These are phyloP conservation scores for Crotalus horridus DNA, from an alignment of 2,113 vertebrate genomes.

Conservation along the genomic window DNA sequence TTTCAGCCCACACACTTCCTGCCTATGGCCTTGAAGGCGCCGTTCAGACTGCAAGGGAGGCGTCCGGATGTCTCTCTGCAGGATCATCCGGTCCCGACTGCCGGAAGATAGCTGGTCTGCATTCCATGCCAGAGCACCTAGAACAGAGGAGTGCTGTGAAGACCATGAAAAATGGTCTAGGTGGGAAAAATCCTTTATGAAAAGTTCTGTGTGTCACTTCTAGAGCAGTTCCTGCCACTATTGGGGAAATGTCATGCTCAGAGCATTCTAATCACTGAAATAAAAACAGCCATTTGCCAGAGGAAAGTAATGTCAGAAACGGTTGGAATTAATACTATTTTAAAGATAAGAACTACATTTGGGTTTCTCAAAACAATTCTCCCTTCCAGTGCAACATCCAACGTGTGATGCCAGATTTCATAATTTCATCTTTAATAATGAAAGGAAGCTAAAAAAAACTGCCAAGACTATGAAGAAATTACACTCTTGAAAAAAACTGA, in stretches of 20 bases:
- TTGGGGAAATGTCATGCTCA: not conserved
- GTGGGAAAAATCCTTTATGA: not conserved
- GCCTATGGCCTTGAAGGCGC: conserved; percentile 93
- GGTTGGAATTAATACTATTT: not conserved
- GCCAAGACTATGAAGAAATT: not conserved
- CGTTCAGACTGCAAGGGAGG: conserved; percentile 92
- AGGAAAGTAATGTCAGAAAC: not conserved
- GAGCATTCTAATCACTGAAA: not conserved
- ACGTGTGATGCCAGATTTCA: not conserved
- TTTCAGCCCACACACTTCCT: conserved; percentile 97
- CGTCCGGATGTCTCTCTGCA: conserved; percentile 91
- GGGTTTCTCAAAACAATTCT: not conserved
- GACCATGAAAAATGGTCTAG: not conserved
- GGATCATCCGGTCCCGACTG: conserved; percentile 92
- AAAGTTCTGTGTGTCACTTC: not conserved
- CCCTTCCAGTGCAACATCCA: not conserved
- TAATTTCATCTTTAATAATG: not conserved
- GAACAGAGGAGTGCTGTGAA: not conserved
- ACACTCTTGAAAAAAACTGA: not conserved
- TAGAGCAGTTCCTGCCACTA: not conserved
- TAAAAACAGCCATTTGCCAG: not conserved
- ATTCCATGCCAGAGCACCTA: conserved; percentile 96
- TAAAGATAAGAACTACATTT: not conserved
- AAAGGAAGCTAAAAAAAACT: not conserved
- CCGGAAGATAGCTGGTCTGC: conserved; percentile 95